phyloP scores from a whole-genome alignment of 2,113 vertebrate genomes.

The Aix galericulata region DNA sequence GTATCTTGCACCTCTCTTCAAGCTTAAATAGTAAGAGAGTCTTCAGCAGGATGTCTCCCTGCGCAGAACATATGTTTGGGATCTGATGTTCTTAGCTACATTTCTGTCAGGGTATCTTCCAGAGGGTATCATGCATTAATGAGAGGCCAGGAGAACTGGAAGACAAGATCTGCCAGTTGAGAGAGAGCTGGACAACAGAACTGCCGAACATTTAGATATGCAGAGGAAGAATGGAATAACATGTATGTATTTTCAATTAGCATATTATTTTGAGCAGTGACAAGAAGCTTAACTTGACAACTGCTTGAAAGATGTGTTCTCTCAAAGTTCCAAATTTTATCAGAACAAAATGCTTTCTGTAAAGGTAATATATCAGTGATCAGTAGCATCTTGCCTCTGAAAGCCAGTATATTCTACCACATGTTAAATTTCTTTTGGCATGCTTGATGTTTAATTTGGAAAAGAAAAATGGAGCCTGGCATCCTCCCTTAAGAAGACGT shows the following conservation, averaged over 20 bases:
- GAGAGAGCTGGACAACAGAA: not conserved
- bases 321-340: not conserved
- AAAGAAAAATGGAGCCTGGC: not conserved
- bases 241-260: too few relatives aligned
- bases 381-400: not conserved
- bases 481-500: not conserved
- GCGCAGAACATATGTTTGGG: not conserved
- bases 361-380: not conserved
- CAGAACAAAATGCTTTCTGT: not conserved
- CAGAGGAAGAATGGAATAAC: not conserved
- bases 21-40: not conserved
- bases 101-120: not conserved
- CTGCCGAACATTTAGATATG: not conserved
- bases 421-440: not conserved
- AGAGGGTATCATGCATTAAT: not conserved
- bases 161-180: not conserved
- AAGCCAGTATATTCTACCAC: not conserved
- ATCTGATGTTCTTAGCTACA: not conserved
- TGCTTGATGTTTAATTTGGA: not conserved
- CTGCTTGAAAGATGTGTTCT: not conserved
- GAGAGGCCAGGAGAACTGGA: not conserved
- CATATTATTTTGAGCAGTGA: not conserved
- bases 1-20: not conserved
- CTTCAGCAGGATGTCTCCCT: not conserved
- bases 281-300: not conserved